phyloP scores from a whole-genome alignment of 2,113 vertebrate genomes.

The Dicerorhinus sumatrensis region DNA sequence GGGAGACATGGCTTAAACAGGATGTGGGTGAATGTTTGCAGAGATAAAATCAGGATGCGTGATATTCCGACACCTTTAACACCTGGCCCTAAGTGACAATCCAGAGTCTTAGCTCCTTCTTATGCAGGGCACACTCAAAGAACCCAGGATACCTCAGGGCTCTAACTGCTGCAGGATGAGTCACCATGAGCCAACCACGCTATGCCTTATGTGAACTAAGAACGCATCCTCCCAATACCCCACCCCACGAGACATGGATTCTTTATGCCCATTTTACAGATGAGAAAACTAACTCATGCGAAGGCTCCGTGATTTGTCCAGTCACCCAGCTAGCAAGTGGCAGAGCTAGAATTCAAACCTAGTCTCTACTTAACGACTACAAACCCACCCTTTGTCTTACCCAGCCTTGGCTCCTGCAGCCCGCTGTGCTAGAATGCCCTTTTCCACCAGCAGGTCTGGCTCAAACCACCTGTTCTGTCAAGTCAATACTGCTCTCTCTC shows the following conservation, averaged over 20 bases:
- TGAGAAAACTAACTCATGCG: not conserved
- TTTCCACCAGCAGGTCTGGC: not conserved
- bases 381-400: not conserved
- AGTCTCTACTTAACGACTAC: fast-evolving
- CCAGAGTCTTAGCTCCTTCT: not conserved
- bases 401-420: not conserved
- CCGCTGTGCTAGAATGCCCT: not conserved
- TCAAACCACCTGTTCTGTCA: not conserved
- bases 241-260: not conserved
- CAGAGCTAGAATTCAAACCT: not conserved
- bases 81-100: not conserved
- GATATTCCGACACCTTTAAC: not conserved
- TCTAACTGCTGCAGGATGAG: not conserved
- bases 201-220: not conserved
- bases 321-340: not conserved
- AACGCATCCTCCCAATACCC: not conserved
- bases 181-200: fast-evolving
- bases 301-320: not conserved
- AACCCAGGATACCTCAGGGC: fast-evolving
- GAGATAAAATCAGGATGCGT: not conserved
- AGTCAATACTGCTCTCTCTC: not conserved
- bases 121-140: fast-evolving
- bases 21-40: not conserved
- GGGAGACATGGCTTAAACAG: not conserved
- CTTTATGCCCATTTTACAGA: not conserved